Conservation (phyloP, 1,140 invertebrate genomes). For the Drosophila persimilis region DNA sequence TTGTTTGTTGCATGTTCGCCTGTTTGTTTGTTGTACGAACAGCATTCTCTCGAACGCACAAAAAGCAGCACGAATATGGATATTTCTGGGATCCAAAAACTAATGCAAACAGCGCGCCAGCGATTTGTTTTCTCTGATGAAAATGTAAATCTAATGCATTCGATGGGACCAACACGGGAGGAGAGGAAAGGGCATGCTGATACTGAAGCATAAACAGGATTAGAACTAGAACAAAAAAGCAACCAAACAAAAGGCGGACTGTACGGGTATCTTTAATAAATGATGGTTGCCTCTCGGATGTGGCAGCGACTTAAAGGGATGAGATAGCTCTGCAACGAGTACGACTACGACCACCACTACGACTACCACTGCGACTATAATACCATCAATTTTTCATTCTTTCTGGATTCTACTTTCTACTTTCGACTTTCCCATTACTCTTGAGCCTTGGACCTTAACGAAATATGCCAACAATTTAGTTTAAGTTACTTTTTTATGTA, state of each 20-base stretch:
- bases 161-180: conserved; percentile 4
- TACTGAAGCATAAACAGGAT: conserved; percentile 26
- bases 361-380: conserved; percentile 9
- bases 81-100: neutral
- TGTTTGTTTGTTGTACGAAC: too few relatives aligned
- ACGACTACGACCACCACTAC: neutral
- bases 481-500: conserved; percentile 78
- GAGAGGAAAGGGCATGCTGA: conserved; percentile 5
- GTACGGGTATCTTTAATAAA: too few relatives aligned
- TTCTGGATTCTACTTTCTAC: conserved; percentile 37
- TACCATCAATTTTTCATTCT: conserved; percentile 51
- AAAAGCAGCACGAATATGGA: too few relatives aligned
- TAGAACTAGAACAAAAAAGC: conserved; percentile 16
- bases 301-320: neutral
- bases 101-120: neutral
- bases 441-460: conserved; percentile 62
- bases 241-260: neutral
- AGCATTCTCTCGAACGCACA: too few relatives aligned
- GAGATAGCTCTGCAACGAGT: too few relatives aligned
- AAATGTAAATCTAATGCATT: conserved; percentile 77
- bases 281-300: too few relatives aligned
- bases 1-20: conserved; percentile 3
- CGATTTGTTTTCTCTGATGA: conserved; percentile 64
- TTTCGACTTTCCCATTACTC: conserved; percentile 40
- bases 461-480: conserved; percentile 80